Evolutionary conservation across 2,888 invertebrate genomes (phyloP).

Genomic region (Sipunculus nudus): DNA sequence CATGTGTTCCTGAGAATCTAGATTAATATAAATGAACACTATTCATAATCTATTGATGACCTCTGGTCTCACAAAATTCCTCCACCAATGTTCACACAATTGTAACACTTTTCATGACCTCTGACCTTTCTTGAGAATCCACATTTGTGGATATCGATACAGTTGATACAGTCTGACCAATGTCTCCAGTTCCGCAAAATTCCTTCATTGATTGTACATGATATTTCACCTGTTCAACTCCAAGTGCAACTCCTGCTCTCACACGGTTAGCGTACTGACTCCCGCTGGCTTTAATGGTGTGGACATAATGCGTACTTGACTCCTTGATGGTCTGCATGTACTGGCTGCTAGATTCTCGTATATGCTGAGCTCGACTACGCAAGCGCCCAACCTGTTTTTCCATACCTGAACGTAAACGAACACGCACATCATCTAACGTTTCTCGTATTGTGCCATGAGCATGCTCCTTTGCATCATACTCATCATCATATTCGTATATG

Average conservation of each 20-base stretch:
- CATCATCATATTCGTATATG: neutral
- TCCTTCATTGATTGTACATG: constrained; percentile 61
- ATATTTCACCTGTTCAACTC: constrained; percentile 59
- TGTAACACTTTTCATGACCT: constrained; percentile 49
- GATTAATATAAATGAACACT: too few species aligned
- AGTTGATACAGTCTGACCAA: constrained; percentile 60
- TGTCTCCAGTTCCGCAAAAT: constrained; percentile 61
- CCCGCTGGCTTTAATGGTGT: constrained; percentile 52
- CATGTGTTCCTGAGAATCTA: too few species aligned
- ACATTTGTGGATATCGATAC: constrained; percentile 59
- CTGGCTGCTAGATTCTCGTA: constrained; percentile 48
- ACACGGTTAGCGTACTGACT: constrained; percentile 52
- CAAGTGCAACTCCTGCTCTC: constrained; percentile 53
- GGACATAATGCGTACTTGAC: constrained; percentile 38
- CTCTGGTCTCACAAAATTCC: neutral
- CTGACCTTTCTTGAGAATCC: constrained; percentile 44
- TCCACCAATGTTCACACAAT: constrained; percentile 31
- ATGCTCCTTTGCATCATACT: constrained; percentile 3
- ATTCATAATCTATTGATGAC: too few species aligned
- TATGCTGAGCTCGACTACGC: constrained; percentile 45
- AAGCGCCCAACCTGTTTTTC: constrained; percentile 53
- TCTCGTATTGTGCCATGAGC: constrained; percentile 43
- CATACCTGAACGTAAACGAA: constrained; percentile 48
- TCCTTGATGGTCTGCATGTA: constrained; percentile 32
- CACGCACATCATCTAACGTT: constrained; percentile 54